phyloP scores from a whole-genome alignment of 2,113 vertebrate genomes.

The Cyprinus carpio region DNA sequence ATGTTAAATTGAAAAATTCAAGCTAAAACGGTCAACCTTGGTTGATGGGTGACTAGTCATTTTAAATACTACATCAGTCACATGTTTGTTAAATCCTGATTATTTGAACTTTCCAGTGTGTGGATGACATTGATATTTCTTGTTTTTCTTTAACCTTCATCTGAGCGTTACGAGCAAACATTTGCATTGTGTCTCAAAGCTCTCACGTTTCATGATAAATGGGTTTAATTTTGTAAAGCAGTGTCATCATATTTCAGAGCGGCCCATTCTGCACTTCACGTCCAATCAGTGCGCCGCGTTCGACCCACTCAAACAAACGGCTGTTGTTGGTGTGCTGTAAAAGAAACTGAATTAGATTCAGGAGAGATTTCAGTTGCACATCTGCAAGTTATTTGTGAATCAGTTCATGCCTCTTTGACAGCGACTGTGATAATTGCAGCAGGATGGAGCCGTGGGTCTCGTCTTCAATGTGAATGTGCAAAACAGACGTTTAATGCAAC shows the following conservation, averaged over 20 bases:
- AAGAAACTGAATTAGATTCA: conserved; percentile 22
- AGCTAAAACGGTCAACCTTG: background rate
- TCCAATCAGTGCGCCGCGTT: conserved; percentile 5
- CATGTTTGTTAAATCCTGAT: background rate
- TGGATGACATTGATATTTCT: conserved; percentile 20
- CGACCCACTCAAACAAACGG: conserved; percentile 16
- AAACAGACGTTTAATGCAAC: conserved; percentile 21
- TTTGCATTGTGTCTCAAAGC: conserved; percentile 45
- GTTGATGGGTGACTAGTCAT: background rate
- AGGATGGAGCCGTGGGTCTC: conserved; percentile 18
- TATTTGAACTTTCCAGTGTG: conserved; percentile 5
- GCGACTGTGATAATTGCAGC: conserved; percentile 33
- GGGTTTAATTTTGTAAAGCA: conserved; percentile 49
- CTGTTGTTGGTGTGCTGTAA: conserved; percentile 14
- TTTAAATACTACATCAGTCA: background rate
- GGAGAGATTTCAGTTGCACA: conserved; percentile 20
- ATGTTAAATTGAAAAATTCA: background rate
- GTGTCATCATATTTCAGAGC: conserved; percentile 50
- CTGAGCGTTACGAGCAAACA: conserved; percentile 17
- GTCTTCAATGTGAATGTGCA: conserved; percentile 4
- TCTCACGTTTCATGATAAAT: conserved; percentile 47
- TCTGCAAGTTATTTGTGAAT: conserved; percentile 45
- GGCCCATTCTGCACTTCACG: background rate
- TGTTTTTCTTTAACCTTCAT: conserved; percentile 13
- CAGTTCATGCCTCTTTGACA: conserved; percentile 35